Percentiles rank a stretch among this genome's conserved stretches.
Evolutionary conservation across 2,113 vertebrate genomes (phyloP).

Genomic region (Bambusicola thoracicus): DNA sequence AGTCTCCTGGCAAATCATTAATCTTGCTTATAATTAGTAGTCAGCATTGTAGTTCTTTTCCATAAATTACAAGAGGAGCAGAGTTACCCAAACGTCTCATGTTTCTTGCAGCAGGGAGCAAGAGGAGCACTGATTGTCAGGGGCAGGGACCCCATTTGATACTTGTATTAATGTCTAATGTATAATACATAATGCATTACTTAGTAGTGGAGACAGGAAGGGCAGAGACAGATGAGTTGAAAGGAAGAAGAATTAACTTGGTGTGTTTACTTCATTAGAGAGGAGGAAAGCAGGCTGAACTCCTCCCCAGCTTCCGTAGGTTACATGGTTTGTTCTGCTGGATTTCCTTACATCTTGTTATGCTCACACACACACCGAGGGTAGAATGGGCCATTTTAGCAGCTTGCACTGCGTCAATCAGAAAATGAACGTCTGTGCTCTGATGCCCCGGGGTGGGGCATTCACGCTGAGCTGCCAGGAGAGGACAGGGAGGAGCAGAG

Average conservation of each 20-base stretch:
- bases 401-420: accelerated
- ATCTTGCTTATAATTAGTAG: conserved; percentile 42
- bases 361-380: accelerated
- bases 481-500: accelerated
- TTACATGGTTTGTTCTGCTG: not conserved
- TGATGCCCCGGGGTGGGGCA: not conserved
- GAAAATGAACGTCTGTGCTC: not conserved
- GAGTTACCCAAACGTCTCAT: not conserved
- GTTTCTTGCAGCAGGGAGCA: not conserved
- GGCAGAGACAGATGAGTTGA: not conserved
- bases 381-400: not conserved
- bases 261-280: not conserved
- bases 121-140: not conserved
- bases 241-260: not conserved
- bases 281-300: not conserved
- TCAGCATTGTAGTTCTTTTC: conserved; percentile 19
- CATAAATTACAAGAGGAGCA: conserved; percentile 17
- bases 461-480: not conserved
- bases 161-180: not conserved
- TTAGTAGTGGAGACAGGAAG: not conserved
- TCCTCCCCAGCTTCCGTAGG: not conserved
- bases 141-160: not conserved
- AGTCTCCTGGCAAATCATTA: conserved; percentile 52
- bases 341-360: not conserved
- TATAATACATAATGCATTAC: not conserved